Conservation (phyloP, 2,797 vertebrate genomes). For the Glyptemys insculpta region DNA sequence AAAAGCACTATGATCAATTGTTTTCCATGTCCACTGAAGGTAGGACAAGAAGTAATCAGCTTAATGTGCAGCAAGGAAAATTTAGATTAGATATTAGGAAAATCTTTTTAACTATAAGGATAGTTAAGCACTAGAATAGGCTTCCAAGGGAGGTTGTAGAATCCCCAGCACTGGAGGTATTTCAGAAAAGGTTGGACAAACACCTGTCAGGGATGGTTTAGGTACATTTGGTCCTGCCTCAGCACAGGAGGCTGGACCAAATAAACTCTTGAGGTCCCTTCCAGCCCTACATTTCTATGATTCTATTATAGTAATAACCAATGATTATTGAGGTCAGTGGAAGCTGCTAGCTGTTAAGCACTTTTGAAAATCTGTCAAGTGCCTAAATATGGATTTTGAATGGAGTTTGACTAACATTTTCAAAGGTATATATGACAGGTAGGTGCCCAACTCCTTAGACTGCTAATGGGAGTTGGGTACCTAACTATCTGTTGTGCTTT, state of each 20-base stretch:
- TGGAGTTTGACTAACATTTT: not conserved
- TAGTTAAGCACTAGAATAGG: not conserved
- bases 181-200: not conserved
- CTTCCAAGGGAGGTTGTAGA: not conserved
- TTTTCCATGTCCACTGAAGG: no score
- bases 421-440: not conserved
- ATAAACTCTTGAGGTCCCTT: not conserved
- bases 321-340: not conserved
- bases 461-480: not conserved
- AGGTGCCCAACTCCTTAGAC: not conserved
- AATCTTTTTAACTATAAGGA: not conserved
- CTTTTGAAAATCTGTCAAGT: not conserved
- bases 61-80: no score
- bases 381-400: not conserved
- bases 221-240: no score
- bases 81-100: not conserved
- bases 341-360: not conserved
- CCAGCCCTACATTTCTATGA: not conserved
- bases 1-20: no score
- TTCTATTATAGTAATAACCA: not conserved
- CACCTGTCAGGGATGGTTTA: not conserved
- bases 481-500: not conserved
- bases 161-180: not conserved
- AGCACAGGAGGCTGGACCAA: not conserved
- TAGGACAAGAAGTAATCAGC: no score